Percentiles rank a stretch among this genome's conserved stretches.
Conservation (phyloP, 2,113 vertebrate species). For the Monopterus albus region DNA sequence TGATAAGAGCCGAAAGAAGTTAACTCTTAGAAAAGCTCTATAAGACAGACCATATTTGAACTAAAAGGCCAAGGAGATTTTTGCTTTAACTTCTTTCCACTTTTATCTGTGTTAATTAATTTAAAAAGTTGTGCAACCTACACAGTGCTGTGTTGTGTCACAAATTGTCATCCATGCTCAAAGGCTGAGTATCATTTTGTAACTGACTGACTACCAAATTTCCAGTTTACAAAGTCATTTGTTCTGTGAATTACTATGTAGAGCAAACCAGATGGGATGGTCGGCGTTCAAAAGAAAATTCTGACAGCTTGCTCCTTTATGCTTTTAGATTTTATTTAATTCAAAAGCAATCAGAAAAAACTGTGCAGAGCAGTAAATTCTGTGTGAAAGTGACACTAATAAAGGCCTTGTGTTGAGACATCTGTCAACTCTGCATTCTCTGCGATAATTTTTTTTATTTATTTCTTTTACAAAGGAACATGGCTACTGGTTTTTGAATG, state of each 20-base stretch:
- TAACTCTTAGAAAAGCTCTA: slow-evolving; percentile 16
- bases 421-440: slow-evolving; percentile 51
- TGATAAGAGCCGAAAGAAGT: slow-evolving; percentile 32
- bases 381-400: slow-evolving; percentile 66
- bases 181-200: not conserved
- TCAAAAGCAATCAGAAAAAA: slow-evolving; percentile 37
- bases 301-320: slow-evolving; percentile 2
- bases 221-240: slow-evolving; percentile 44
- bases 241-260: not conserved
- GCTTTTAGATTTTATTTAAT: slow-evolving; percentile 52
- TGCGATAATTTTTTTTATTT: slow-evolving; percentile 57
- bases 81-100: not conserved
- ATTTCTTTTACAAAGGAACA: slow-evolving; percentile 49
- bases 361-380: slow-evolving; percentile 38
- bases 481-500: slow-evolving; percentile 42
- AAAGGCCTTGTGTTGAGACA: slow-evolving; percentile 46
- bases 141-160: not conserved
- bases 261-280: not conserved
- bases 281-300: not conserved
- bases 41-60: slow-evolving; percentile 18
- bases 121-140: slow-evolving; percentile 27
- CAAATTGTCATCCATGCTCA: slow-evolving; percentile 1
- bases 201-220: slow-evolving; percentile 23
- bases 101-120: slow-evolving; percentile 33
- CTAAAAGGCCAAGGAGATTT: slow-evolving; percentile 4